These are phyloP conservation scores for Athene cunicularia DNA, from an alignment of 2,113 vertebrate genomes.

Conservation along the genomic window DNA sequence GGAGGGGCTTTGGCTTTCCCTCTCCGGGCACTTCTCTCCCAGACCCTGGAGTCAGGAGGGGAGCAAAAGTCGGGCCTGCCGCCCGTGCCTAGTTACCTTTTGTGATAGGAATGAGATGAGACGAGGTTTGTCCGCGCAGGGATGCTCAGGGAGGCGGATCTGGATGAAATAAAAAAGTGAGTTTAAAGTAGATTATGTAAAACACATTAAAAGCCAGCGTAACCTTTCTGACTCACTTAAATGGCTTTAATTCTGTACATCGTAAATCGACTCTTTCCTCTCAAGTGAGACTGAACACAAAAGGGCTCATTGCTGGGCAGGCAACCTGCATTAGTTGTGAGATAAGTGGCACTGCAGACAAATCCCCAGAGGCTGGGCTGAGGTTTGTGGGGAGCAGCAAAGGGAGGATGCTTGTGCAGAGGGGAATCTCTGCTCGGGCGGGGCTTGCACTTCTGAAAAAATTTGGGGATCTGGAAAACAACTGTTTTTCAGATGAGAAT, in stretches of 20 bases:
- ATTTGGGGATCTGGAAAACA: neutral
- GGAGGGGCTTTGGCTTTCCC: fast-evolving
- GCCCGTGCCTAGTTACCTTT: fast-evolving
- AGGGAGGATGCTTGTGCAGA: neutral
- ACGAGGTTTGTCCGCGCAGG: fast-evolving
- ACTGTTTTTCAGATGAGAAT: neutral
- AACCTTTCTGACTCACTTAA: neutral
- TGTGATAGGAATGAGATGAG: neutral
- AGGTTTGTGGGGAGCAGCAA: neutral
- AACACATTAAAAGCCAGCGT: neutral
- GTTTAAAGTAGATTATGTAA: neutral
- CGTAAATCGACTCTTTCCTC: neutral
- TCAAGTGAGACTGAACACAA: neutral
- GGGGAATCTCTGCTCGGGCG: neutral
- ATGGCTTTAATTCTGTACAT: fast-evolving
- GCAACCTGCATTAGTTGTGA: neutral
- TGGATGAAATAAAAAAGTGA: neutral
- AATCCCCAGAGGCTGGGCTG: neutral
- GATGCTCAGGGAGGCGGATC: neutral
- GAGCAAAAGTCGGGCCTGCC: fast-evolving
- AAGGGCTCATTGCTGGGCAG: neutral
- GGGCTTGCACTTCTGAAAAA: neutral
- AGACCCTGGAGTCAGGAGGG: fast-evolving
- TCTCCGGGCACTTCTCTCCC: neutral
- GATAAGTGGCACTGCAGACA: neutral